Base-by-base conservation (phyloP, 2,113 vertebrate species). In the Amphiprion ocellaris region DNA sequence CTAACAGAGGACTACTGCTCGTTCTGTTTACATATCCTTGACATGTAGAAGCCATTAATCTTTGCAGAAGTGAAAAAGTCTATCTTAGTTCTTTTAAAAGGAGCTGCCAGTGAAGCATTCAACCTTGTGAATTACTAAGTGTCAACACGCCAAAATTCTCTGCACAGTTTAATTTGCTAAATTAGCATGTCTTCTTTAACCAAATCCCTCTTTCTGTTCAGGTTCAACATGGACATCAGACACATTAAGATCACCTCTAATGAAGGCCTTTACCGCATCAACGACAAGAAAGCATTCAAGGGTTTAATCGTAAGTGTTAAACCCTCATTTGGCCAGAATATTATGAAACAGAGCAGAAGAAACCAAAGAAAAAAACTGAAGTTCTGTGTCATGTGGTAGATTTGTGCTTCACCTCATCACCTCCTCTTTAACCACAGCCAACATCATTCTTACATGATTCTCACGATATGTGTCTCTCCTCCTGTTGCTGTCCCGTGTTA, bases 221-320 rank as follows among this genome's bases (percentile, higher is more conserved):
- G 97, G 93, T 97, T 94, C 87, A 97, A 95, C 19, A 91, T 95
- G 50, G 97, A 98, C 82, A 93, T 96, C 85, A 95, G 97, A 74
- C 97, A 98, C 86, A 98, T 99, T 79, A 98, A 95, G 92, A 96
- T 99, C 89, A 96, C 96, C 23, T 95, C 94, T 0, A 47, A 83
- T 0, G 96, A 97, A 19, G 96, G 97, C 8, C 92, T 98, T 2
- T 99, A 94, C 85, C 95, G 96, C n/a, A 95, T 99, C 89, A 98
- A 97, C 0, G 97, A 99, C 10, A 98, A 96, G 88, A 98, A 97
- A 86, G 97, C 95, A 0, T 99, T 99, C 92, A 96, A 95, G 63
- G 95, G 96, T 19, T 90, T 98, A 64, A 64, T 89, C 10, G 97
- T 99, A 89, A 94, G 96, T 90, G 1, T 28, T 1, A 7, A 15